phyloP scores from a whole-genome alignment of 2,797 vertebrate species.

The Sitta carolinensis region DNA sequence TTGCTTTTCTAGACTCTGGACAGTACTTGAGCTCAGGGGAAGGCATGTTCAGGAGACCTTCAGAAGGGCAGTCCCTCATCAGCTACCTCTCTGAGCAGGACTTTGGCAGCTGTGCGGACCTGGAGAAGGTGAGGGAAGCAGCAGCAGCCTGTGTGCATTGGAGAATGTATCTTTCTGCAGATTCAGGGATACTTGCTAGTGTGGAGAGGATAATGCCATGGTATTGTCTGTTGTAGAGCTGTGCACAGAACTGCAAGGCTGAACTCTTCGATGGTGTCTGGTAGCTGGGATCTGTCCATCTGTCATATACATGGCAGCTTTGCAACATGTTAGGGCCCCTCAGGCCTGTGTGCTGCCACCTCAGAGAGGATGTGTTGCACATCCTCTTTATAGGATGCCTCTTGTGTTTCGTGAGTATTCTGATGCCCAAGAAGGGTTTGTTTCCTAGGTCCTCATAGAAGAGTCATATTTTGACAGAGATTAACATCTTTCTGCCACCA shows the following conservation, averaged over 20 bases:
- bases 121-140: constrained; percentile 87
- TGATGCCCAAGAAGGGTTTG: background rate
- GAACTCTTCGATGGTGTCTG: background rate
- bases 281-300: background rate
- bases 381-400: background rate
- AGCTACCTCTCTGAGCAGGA: constrained; percentile 99
- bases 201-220: background rate
- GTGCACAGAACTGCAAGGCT: background rate
- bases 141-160: background rate
- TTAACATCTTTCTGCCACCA: background rate
- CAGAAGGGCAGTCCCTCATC: constrained; percentile 96
- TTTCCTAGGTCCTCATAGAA: background rate
- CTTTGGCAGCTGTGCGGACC: constrained; percentile 97
- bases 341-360: background rate
- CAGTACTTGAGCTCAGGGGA: constrained; percentile 81
- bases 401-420: background rate
- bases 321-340: background rate
- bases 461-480: background rate
- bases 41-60: constrained; percentile 94
- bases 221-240: background rate
- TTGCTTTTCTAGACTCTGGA: constrained; percentile 77
- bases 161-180: background rate
- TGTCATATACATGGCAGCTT: background rate
- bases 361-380: background rate
- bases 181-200: background rate